Conservation (phyloP, 2,888 invertebrate genomes). For the Prosopocoilus inquinatus region DNA sequence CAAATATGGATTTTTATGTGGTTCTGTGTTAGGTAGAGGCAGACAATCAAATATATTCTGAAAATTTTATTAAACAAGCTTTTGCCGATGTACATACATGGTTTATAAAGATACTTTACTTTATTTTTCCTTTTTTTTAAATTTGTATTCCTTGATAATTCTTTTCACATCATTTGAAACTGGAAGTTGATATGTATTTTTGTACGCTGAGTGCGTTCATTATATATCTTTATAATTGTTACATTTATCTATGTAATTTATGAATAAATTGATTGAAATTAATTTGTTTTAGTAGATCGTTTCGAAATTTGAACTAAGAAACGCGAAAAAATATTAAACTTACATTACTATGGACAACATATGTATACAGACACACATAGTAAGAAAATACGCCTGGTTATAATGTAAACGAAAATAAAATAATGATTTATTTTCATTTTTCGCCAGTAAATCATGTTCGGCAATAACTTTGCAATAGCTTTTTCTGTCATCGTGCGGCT, state of each 20-base stretch:
- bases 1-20: no score
- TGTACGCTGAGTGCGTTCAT: background rate
- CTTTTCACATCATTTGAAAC: background rate
- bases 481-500: no score
- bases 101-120: background rate
- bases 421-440: no score
- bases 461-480: no score
- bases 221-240: conserved; percentile 28
- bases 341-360: no score
- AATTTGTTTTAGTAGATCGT: background rate
- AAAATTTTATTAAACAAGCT: conserved; percentile 1
- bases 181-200: background rate
- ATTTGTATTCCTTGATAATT: no score
- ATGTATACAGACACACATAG: no score
- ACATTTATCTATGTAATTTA: conserved; percentile 28
- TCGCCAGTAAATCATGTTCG: no score
- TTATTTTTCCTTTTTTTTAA: background rate
- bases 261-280: background rate
- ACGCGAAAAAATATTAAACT: no score
- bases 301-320: background rate
- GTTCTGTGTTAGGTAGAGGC: background rate
- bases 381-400: no score
- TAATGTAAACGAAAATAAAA: no score
- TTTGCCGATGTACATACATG: background rate
- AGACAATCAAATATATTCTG: background rate